Evolutionary conservation across 2,113 vertebrate genomes (phyloP).

Genomic region (Anser brachyrhynchus): DNA sequence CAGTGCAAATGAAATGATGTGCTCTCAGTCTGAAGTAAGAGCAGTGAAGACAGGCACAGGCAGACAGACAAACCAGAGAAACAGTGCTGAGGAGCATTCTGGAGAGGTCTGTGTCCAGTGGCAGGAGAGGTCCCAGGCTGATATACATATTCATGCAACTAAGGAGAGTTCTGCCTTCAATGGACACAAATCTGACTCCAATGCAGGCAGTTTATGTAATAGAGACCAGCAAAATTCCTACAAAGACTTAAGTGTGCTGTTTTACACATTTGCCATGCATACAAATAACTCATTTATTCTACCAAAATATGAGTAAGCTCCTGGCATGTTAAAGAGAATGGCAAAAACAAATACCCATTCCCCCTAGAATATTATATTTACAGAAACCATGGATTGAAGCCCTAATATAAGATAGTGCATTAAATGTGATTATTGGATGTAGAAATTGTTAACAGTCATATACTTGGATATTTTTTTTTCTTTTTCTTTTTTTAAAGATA

Average conservation of each 20-base stretch:
- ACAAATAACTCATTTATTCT: background rate
- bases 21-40: background rate
- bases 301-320: background rate
- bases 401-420: background rate
- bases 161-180: background rate
- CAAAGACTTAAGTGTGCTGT: background rate
- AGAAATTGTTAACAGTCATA: background rate
- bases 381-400: background rate
- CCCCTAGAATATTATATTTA: background rate
- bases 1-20: background rate
- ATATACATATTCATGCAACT: background rate
- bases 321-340: background rate
- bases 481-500: background rate
- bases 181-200: background rate
- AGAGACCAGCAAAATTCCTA: background rate
- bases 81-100: background rate
- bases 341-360: background rate
- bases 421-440: background rate
- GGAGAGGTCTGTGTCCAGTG: background rate
- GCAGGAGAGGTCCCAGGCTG: background rate
- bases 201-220: background rate
- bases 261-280: background rate
- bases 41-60: background rate
- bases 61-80: background rate
- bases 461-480: background rate